phyloP scores from a whole-genome alignment of 2,888 invertebrate genomes.

The Acanthosepion pharaonis region DNA sequence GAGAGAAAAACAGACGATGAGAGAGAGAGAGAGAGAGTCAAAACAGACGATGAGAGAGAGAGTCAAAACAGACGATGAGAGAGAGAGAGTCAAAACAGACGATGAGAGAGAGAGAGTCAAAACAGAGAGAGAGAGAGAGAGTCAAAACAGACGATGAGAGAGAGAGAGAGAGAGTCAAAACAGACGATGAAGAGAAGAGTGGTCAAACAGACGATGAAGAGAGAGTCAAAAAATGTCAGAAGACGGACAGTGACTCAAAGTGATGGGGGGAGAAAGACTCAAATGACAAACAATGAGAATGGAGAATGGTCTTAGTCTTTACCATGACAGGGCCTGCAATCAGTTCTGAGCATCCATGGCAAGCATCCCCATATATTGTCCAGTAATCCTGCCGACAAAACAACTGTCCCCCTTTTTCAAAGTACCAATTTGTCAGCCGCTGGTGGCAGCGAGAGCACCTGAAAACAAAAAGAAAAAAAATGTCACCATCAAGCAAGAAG shows the following conservation, averaged over 20 bases:
- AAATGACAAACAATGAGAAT: not conserved
- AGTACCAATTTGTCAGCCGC: conserved; percentile 91
- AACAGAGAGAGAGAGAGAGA: no score
- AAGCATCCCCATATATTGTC: conserved; percentile 89
- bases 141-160: no score
- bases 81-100: no score
- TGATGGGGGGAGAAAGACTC: not conserved
- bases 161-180: no score
- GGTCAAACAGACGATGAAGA: no score
- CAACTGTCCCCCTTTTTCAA: conserved; percentile 90
- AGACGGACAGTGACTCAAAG: not conserved
- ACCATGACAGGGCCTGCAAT: conserved; percentile 92
- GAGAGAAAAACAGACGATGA: no score
- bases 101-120: no score
- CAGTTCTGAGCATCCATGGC: conserved; percentile 90
- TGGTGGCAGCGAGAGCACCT: conserved; percentile 93
- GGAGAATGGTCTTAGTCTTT: conserved; percentile 51
- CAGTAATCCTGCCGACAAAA: conserved; percentile 93
- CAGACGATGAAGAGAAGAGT: no score
- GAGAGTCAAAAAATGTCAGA: no score
- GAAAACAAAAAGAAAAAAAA: conserved; percentile 52
- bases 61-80: no score
- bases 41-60: no score
- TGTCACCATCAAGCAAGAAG: not conserved
- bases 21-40: no score